Evolutionary conservation across 2,113 vertebrate genomes (phyloP), one percentile per base, ranked within the genome.

Genomic region (Mohoua ochrocephala): DNA sequence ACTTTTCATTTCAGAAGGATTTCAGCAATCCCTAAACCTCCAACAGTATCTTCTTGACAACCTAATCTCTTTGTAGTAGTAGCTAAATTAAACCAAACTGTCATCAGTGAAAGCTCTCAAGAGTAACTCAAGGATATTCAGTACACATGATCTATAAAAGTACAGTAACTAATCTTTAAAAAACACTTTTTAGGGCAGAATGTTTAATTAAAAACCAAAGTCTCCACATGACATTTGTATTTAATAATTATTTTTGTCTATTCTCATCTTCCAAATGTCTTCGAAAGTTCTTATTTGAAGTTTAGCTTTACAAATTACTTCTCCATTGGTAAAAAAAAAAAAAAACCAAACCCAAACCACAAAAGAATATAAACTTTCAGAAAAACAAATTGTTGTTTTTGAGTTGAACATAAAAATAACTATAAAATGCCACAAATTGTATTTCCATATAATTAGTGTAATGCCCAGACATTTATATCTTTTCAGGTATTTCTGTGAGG

Each of bases 51-150:
- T 88, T 93, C 86, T 92, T 96, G 90, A 96, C 95, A 96, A 95
- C 68, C 71, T 95, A 88, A 94, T 96, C 90, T 95, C 95, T 96
- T 93, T 88, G 59, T 96, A 94, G 93, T 75, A 37, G 71, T 92
- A 92, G 64, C 82, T 94, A 93, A 96, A 95, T 97, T 96, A 96
- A 97, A 97, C 91, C 87, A 91, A 95, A 95, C 91, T 95, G 87
- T 84, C 95, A 96, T 86, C 75, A 96, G 45, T 91, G 70, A 77
- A 95, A 91, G 50, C 87, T 87, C 93, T 96, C 93, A 95, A 87
- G 87, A 94, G 63, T 83, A 90, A 93, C 63, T 90, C 78, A 94
- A 90, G 78, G 70, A 96, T 89, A 91, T 90, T 94, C 87, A 77
- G 78, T 81, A 73, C n/a, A 64, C 39, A 30, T 61, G 21, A 76